These are phyloP conservation scores for Lytechinus pictus DNA, from an alignment of 35 echinoderm and acorn worm species.

Conservation along the genomic window DNA sequence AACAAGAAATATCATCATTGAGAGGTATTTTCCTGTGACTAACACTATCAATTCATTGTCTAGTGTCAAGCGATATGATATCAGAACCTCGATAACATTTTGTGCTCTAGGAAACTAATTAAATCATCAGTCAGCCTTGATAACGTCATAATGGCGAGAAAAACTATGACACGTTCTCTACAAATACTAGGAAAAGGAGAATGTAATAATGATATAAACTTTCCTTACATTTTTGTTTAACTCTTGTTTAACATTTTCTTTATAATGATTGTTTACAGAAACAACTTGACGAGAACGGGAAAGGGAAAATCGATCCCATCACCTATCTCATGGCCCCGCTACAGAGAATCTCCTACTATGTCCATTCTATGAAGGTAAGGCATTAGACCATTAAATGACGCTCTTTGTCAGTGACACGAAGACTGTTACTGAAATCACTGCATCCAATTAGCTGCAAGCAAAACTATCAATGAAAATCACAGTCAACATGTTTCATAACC, in stretches of 20 bases:
- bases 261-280: not conserved
- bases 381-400: no score
- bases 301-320: constrained; percentile 12
- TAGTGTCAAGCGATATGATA: not conserved
- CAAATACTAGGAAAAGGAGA: no score
- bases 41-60: not conserved
- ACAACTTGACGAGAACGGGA: constrained; percentile 31
- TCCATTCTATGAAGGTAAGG: constrained; percentile 15
- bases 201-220: not conserved
- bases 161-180: no score
- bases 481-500: no score
- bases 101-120: not conserved
- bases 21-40: no score
- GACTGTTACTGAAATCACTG: no score
- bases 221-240: no score
- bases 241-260: no score
- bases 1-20: no score
- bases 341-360: constrained; percentile 41
- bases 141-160: not conserved
- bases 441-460: no score
- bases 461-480: no score
- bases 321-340: constrained; percentile 46
- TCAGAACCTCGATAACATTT: not conserved
- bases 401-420: no score
- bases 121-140: not conserved